phyloP scores from a whole-genome alignment of 2,797 vertebrate species.

The Aldrovandia affinis region DNA sequence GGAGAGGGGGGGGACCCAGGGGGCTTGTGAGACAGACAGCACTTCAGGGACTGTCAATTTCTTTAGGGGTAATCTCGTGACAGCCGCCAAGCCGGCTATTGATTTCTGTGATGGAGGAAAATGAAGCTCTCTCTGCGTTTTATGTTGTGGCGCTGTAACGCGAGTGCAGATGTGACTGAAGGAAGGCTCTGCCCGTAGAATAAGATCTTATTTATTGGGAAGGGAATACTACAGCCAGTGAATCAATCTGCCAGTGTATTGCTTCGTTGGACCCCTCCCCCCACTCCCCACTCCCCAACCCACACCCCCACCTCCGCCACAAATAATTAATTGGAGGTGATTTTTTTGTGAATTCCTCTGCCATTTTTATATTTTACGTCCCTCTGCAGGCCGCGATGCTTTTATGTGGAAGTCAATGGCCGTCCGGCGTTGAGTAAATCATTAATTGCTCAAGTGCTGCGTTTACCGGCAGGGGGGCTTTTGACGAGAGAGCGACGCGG shows the following conservation, averaged over 20 bases:
- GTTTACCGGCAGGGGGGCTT: not conserved
- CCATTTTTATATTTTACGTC: not conserved
- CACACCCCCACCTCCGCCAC: not conserved
- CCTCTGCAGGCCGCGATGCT: not conserved
- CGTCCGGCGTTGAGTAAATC: slow-evolving; percentile 7
- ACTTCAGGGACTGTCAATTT: not conserved
- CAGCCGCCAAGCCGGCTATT: not conserved
- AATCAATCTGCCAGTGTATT: not conserved
- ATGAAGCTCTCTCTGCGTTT: not conserved
- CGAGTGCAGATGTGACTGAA: not conserved
- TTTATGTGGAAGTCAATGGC: not conserved
- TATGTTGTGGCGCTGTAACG: not conserved
- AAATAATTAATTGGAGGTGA: slow-evolving; percentile 4
- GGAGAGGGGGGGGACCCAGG: not conserved
- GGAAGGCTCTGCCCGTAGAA: not conserved
- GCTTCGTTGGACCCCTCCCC: not conserved
- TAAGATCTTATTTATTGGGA: not conserved
- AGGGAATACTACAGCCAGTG: too few relatives aligned
- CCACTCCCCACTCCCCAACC: too few relatives aligned
- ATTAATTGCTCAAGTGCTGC: slow-evolving; percentile 16
- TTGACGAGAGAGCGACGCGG: not conserved
- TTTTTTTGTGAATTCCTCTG: not conserved
- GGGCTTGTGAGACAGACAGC: slow-evolving; percentile 20
- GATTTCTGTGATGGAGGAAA: slow-evolving; percentile 3
- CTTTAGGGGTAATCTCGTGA: slow-evolving; percentile 25